Evolutionary conservation across 1,140 invertebrate genomes (phyloP).

Genomic region (Procambarus virginalis): DNA sequence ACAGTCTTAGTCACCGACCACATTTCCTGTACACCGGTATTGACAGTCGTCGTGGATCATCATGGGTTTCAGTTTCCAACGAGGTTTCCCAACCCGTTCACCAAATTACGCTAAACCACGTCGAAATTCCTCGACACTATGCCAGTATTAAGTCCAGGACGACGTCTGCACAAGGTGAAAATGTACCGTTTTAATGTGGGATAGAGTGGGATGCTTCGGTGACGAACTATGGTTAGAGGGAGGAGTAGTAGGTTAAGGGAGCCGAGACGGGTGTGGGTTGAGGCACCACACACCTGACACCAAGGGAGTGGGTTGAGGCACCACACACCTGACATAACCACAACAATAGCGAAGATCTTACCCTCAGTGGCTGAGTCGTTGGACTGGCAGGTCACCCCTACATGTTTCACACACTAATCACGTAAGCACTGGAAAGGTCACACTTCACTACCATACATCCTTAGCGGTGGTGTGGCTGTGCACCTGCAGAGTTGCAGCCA

Average conservation of each 20-base stretch:
- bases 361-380: neutral
- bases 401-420: conserved; percentile 21
- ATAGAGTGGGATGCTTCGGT: no score
- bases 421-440: conserved; percentile 22
- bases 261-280: neutral
- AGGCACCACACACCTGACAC: no score
- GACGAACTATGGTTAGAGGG: no score
- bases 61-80: conserved; percentile 8
- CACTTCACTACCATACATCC: conserved; percentile 45
- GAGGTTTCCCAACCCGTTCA: neutral
- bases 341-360: neutral
- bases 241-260: neutral
- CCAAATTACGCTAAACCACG: no score
- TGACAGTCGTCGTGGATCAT: conserved; percentile 12
- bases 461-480: neutral
- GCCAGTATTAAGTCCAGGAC: no score
- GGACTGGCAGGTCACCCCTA: neutral
- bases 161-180: no score
- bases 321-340: neutral
- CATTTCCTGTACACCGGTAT: conserved; percentile 48
- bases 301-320: neutral
- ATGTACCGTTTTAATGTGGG: no score
- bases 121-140: no score
- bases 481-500: neutral
- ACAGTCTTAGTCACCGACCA: conserved; percentile 27